These are phyloP conservation scores for Ophonus ardosiacus DNA, from an alignment of 2,888 invertebrate genomes.

Conservation along the genomic window DNA sequence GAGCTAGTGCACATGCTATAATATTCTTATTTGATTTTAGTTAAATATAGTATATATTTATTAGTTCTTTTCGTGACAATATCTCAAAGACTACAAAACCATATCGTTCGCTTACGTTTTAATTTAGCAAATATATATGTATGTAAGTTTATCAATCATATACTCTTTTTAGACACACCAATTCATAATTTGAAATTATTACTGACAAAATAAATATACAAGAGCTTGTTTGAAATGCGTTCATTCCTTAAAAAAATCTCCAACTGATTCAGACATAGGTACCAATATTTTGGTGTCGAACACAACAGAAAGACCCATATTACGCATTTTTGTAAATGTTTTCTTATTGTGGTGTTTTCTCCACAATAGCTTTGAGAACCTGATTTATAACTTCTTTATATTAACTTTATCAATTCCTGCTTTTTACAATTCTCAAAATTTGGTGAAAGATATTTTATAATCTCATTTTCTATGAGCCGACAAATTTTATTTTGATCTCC, in stretches of 20 bases:
- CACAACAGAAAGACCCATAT: no score
- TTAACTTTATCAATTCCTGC: no score
- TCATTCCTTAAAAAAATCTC: neutral
- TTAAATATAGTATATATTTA: conserved; percentile 53
- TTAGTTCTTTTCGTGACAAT: conserved; percentile 49
- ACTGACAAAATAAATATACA: neutral
- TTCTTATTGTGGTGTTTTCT: no score
- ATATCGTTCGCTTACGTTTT: conserved; percentile 49
- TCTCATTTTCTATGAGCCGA: no score
- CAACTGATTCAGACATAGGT: neutral
- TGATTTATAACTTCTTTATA: no score
- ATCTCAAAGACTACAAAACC: conserved; percentile 59
- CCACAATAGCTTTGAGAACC: no score
- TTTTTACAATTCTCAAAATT: no score
- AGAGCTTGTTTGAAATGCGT: neutral
- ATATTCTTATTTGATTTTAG: conserved; percentile 50
- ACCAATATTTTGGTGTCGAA: no score
- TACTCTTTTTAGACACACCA: conserved; percentile 41
- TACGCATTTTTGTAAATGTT: no score
- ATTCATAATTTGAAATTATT: conserved; percentile 52
- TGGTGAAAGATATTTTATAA: no score
- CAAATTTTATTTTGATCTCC: no score
- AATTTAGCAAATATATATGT: conserved; percentile 62
- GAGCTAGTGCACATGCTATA: conserved; percentile 62
- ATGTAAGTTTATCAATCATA: conserved; percentile 52